Evolutionary conservation across 2,113 vertebrate genomes (phyloP), one percentile per base, ranked within the genome.

Genomic region (Halcyon malimbica): DNA sequence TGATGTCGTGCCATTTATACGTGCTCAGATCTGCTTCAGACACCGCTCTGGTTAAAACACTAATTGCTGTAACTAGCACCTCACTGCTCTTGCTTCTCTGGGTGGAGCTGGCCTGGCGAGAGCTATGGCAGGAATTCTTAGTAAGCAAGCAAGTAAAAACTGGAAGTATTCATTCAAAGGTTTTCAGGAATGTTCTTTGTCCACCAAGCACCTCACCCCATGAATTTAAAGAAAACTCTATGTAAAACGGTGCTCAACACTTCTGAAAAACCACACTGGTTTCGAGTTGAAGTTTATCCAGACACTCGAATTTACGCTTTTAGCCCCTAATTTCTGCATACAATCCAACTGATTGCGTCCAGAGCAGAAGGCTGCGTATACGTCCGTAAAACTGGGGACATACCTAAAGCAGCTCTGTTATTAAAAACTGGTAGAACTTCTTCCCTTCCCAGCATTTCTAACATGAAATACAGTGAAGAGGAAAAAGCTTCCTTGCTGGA

Each of bases 131-230:
- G 85, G 96, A 97, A 96, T 96, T 96, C 94, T 92, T 93, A 44
- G 88, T 92, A 84, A 95, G 93, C 90, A 94, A 95, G 93, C 93
- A 95, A 96, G 95, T 93, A 92, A 96, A 96, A 96, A 96, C 96
- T 96, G 84, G 86, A 95, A 92, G 83, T 63, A 90, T 84, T 94
- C 75, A 94, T 81, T 90, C 76, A 92, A 96, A 94, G 84, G 93
- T 94, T 96, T 90, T 93, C 87, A 96, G 89, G 94, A 96, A 96
- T 83, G 92, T 91, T 96, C 96, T 94, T 93, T 92, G 89, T 96
- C 83, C 88, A 94, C 53, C 77, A 70, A 59, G 44, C 80, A 76
- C 62, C 70, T 94, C 93, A 91, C 39, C 21, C 69, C 26, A 24
- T 11, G 35, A 81, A 85, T 23, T 56, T 56, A 79, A 91, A 79